Evolutionary conservation across 1,140 invertebrate genomes (phyloP).

Genomic region (Tigriopus japonicus): DNA sequence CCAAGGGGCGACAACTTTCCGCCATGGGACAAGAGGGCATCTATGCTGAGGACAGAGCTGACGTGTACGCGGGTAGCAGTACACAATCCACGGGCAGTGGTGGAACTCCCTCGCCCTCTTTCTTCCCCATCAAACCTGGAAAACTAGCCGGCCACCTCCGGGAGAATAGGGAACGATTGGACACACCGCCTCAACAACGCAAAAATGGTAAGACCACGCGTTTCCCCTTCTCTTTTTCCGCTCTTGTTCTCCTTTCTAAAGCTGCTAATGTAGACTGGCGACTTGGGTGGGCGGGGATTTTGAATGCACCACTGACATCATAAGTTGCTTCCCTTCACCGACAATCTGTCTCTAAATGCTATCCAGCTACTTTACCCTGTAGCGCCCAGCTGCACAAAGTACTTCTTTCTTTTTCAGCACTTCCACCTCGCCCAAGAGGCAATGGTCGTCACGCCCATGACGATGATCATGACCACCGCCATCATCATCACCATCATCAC

Average conservation of each 20-base stretch:
- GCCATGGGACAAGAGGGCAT: constrained; percentile 25
- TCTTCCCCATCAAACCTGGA: constrained; percentile 21
- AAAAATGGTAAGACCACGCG: not conserved
- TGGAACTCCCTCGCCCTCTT: constrained; percentile 23
- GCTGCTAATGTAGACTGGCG: not conserved
- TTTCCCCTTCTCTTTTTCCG: not conserved
- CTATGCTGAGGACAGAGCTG: constrained; percentile 24
- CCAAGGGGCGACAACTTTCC: constrained; percentile 25
- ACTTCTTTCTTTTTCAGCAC: too few relatives aligned
- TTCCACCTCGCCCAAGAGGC: too few relatives aligned
- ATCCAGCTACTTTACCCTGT: too few relatives aligned
- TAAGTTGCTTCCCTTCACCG: too few relatives aligned
- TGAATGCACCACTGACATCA: not conserved
- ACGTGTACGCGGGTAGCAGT: constrained; percentile 17
- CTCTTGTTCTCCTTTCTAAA: not conserved
- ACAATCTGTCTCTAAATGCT: too few relatives aligned
- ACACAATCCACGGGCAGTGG: constrained; percentile 17
- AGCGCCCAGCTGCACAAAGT: too few relatives aligned
- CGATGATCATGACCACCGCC: too few relatives aligned
- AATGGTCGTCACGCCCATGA: too few relatives aligned
- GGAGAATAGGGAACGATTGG: not conserved
- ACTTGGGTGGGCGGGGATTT: not conserved
- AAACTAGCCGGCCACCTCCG: not conserved
- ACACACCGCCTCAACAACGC: not conserved
- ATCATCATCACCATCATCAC: too few relatives aligned